phyloP scores from a whole-genome alignment of 2,888 invertebrate genomes.

The Herminia tarsipennalis region DNA sequence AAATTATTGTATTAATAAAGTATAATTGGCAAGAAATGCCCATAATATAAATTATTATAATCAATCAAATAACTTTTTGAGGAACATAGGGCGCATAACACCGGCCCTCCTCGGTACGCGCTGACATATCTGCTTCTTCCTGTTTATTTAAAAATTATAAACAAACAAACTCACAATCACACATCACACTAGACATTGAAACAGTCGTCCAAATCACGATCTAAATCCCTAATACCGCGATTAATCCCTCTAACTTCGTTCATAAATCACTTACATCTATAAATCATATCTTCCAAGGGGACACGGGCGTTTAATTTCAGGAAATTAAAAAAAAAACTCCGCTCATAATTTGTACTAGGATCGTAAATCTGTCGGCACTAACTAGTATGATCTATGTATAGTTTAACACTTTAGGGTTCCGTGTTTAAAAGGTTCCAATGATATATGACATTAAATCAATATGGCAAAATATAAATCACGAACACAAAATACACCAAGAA shows the following conservation, averaged over 20 bases:
- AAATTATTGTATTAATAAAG: no score
- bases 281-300: slow-evolving; percentile 25
- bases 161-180: background rate
- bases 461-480: no score
- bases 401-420: slow-evolving; percentile 4
- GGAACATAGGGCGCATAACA: no score
- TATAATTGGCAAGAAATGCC: no score
- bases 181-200: background rate
- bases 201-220: slow-evolving; percentile 7
- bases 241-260: slow-evolving; percentile 23
- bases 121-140: no score
- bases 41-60: no score
- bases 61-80: no score
- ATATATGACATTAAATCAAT: no score
- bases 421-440: no score
- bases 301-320: slow-evolving; percentile 34
- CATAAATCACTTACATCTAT: slow-evolving; percentile 34
- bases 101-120: no score
- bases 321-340: slow-evolving; percentile 33
- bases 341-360: slow-evolving; percentile 39
- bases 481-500: no score
- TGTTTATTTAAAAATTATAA: background rate
- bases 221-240: slow-evolving; percentile 10
- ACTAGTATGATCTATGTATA: slow-evolving; percentile 30
- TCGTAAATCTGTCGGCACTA: slow-evolving; percentile 42